Percentiles rank a stretch among this genome's conserved stretches.
Evolutionary conservation across 2,797 vertebrate genomes (phyloP).

Genomic region (Paedocypris micromegethes): DNA sequence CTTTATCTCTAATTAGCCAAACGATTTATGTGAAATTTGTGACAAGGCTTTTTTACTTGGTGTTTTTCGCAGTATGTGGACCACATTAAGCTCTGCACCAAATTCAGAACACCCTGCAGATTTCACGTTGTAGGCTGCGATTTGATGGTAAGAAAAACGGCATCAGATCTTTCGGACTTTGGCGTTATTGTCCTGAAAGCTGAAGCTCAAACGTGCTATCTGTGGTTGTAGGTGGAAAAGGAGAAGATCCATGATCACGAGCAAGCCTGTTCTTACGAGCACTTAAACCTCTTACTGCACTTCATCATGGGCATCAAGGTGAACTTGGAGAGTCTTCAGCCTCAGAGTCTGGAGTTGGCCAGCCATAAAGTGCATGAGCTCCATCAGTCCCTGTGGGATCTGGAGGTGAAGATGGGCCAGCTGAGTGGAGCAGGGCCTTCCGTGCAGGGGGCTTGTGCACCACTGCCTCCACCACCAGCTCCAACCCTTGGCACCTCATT

Average conservation of each 20-base stretch:
- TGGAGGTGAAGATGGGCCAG: slow-evolving; percentile 73
- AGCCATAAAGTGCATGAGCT: slow-evolving; percentile 72
- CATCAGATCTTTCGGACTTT: slow-evolving; percentile 22
- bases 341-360: slow-evolving; percentile 72
- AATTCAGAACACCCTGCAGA: slow-evolving; percentile 85
- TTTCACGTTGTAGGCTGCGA: slow-evolving; percentile 86
- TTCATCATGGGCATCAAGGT: slow-evolving; percentile 81
- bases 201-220: slow-evolving; percentile 1
- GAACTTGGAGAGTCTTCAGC: slow-evolving; percentile 76
- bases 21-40: not conserved
- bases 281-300: slow-evolving; percentile 84
- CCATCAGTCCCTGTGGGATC: slow-evolving; percentile 70
- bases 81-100: slow-evolving; percentile 86
- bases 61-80: slow-evolving; percentile 82
- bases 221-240: slow-evolving; percentile 76
- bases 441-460: slow-evolving; percentile 65
- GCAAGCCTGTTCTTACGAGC: slow-evolving; percentile 76
- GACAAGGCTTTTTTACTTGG: slow-evolving; percentile 22
- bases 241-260: slow-evolving; percentile 85
- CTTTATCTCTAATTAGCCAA: not conserved
- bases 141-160: slow-evolving; percentile 79
- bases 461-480: not conserved
- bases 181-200: not conserved
- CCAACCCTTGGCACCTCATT: slow-evolving; percentile 62
- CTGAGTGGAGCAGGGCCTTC: slow-evolving; percentile 55